Conservation (phyloP, 2,797 vertebrate species). For the Delichon dasypus region DNA sequence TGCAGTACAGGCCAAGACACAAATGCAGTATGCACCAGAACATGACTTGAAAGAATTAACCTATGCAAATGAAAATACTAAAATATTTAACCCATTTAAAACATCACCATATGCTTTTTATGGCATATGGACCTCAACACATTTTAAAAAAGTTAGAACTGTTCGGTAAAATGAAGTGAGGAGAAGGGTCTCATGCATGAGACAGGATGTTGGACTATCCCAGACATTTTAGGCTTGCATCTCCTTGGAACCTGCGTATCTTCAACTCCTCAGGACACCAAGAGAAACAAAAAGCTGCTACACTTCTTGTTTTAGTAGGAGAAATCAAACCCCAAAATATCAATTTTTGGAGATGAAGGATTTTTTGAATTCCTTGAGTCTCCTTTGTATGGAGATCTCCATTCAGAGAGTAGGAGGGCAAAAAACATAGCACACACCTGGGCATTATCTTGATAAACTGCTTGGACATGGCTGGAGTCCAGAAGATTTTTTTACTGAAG, state of each 20-base stretch:
- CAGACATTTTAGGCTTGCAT: neutral
- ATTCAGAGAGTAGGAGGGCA: neutral
- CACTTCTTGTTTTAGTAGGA: neutral
- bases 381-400: neutral
- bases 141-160: neutral
- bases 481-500: neutral
- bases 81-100: neutral
- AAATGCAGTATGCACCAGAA: constrained; percentile 31
- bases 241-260: neutral
- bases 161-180: neutral
- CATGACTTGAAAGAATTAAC: neutral
- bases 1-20: constrained; percentile 15
- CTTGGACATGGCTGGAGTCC: neutral
- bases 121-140: neutral
- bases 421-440: neutral
- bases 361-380: neutral
- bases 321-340: neutral
- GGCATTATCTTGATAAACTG: neutral
- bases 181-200: neutral
- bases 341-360: neutral
- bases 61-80: neutral
- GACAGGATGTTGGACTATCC: neutral
- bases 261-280: neutral
- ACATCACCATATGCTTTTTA: neutral
- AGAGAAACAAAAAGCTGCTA: neutral